Percentiles rank a stretch among this genome's conserved stretches.
Conservation (phyloP, 2,888 invertebrate species). For the Dasypolia templi region DNA sequence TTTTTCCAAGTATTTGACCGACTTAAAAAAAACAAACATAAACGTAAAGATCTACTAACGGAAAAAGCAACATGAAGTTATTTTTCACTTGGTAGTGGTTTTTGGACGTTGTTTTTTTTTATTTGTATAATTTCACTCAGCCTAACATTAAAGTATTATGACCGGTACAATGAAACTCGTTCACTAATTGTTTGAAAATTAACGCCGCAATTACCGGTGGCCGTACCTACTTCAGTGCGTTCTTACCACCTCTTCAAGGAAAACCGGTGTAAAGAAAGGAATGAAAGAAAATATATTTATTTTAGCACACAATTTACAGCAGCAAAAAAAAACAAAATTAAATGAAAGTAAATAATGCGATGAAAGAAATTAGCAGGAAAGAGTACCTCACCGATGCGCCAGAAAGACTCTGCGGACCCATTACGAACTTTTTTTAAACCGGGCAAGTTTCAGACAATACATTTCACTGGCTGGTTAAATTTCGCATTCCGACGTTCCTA, state of each 20-base stretch:
- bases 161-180: slow-evolving; percentile 11
- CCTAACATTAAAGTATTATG: neutral
- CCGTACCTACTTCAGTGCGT: slow-evolving; percentile 5
- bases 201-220: slow-evolving; percentile 16
- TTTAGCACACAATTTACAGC: too few relatives aligned
- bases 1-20: neutral
- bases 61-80: neutral
- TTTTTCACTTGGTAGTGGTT: neutral
- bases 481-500: too few relatives aligned
- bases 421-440: too few relatives aligned
- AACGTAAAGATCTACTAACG: too few relatives aligned
- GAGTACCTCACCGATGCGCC: too few relatives aligned
- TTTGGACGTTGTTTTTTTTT: neutral
- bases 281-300: too few relatives aligned
- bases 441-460: too few relatives aligned
- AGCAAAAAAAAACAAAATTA: too few relatives aligned
- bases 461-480: too few relatives aligned
- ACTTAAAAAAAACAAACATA: neutral
- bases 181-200: slow-evolving; percentile 4
- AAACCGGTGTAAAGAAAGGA: neutral
- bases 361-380: too few relatives aligned
- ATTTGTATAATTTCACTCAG: neutral
- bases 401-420: too few relatives aligned
- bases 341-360: too few relatives aligned
- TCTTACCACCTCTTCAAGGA: neutral